Conservation (phyloP, 2,888 invertebrate species). For the Lucinisca nassula region DNA sequence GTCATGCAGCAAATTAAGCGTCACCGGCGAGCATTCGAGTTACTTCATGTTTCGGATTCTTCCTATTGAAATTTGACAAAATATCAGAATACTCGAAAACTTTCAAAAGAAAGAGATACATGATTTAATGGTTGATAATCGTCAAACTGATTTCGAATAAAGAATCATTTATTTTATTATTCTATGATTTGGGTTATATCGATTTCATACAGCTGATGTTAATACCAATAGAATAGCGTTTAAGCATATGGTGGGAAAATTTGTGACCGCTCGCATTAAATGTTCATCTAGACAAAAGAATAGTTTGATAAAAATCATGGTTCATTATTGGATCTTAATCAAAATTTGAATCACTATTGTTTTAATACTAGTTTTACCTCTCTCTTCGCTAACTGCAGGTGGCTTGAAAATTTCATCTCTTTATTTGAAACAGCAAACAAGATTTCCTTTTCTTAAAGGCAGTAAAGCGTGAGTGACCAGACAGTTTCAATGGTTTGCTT, state of each 20-base stretch:
- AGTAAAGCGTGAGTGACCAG: not conserved
- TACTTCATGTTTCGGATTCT: conserved; percentile 8
- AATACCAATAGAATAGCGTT: not conserved
- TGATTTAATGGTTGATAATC: conserved; percentile 6
- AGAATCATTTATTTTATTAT: not conserved
- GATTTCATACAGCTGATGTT: not conserved
- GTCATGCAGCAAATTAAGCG: conserved; percentile 1
- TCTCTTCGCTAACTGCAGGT: not conserved
- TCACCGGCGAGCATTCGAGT: not conserved
- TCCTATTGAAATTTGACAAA: not conserved
- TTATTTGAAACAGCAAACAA: not conserved
- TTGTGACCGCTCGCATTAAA: not conserved
- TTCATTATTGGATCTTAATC: conserved; percentile 1
- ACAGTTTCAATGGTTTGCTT: not conserved
- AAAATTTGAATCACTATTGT: conserved; percentile 13
- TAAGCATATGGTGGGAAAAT: conserved; percentile 6
- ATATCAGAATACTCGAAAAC: not conserved
- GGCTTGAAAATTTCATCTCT: not conserved
- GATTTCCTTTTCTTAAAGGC: conserved; percentile 3
- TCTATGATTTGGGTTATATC: not conserved
- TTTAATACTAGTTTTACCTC: not conserved
- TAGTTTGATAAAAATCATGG: not conserved
- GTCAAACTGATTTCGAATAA: not conserved
- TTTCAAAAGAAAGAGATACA: conserved; percentile 10
- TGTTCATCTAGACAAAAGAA: not conserved